Evolutionary conservation across 2,797 vertebrate species (phyloP), one percentile per base, ranked within the genome.

Genomic region (Chiroxiphia lanceolata): DNA sequence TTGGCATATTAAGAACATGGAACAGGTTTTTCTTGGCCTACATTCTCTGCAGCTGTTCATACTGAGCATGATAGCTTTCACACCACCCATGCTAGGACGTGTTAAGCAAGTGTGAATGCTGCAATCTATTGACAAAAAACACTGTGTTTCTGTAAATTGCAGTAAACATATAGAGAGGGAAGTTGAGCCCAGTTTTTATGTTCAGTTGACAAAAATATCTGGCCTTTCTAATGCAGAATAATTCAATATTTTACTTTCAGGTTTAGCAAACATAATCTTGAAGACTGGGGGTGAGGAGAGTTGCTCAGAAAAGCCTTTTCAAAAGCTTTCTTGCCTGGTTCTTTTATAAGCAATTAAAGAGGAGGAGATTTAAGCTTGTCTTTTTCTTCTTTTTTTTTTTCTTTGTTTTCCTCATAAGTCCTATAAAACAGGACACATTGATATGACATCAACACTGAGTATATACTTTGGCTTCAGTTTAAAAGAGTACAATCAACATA

Each of bases 321-420:
- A 72, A 89, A 91, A 84, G 12, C 8, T 57, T 82, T 76, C 31
- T 74, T 79, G 9, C 40, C 45, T 81, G 4, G 3, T 60, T 89
- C 31, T 11, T 71, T 59, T 27, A 7, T 26, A 48, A 56, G 10
- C 3, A 61, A 29, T 36, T 8, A 48, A 4, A 75, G 25, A 63
- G 63, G 26, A 78, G 16, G 5, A 17, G 4, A 57, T 29, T 60
- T 42, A 33, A 78, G 7, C 7, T 79, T 89, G 16, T 2, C 1
- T 34, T 48, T 79, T 68, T 25, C 7, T 3, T 2, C 0, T 2
- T 12, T 26, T n/a, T 13, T 10, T 2, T 4, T 3, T 1, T 15
- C 25, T 17, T 48, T 13, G 13, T 2, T 56, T n/a, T 15, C 33
- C 54, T 36, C 15, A 0, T 27, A 33, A 72, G 25, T 60, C 40